Evolutionary conservation across 2,113 vertebrate species (phyloP).

Genomic region (Reinhardtius hippoglossoides): DNA sequence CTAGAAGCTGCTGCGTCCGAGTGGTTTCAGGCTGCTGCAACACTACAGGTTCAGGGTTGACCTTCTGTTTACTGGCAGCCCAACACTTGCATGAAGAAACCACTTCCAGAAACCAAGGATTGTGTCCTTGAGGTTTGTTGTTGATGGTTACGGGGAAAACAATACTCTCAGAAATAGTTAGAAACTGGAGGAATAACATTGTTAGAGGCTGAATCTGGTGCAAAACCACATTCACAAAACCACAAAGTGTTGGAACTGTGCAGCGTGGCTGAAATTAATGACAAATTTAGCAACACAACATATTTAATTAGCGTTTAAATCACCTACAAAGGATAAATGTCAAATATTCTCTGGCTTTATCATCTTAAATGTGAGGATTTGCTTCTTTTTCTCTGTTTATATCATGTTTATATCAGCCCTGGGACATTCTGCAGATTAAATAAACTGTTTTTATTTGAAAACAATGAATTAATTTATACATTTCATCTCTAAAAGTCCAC

Average conservation of each 20-base stretch:
- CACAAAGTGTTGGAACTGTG: neutral
- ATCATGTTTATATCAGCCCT: neutral
- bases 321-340: neutral
- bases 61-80: too few relatives aligned
- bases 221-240: too few relatives aligned
- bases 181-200: neutral
- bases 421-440: too few relatives aligned
- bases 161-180: neutral
- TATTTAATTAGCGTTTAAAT: neutral
- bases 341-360: too few relatives aligned
- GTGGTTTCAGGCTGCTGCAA: neutral
- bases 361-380: too few relatives aligned
- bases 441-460: too few relatives aligned
- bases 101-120: slow-evolving; percentile 31
- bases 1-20: neutral
- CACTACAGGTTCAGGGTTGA: slow-evolving; percentile 1
- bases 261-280: neutral
- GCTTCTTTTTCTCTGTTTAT: neutral
- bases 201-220: neutral
- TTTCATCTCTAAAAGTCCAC: too few relatives aligned
- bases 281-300: too few relatives aligned
- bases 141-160: slow-evolving; percentile 4
- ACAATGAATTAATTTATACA: too few relatives aligned
- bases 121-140: slow-evolving; percentile 20
- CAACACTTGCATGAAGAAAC: neutral